phyloP scores from a whole-genome alignment of 2,888 invertebrate species.

The Hesperia comma region DNA sequence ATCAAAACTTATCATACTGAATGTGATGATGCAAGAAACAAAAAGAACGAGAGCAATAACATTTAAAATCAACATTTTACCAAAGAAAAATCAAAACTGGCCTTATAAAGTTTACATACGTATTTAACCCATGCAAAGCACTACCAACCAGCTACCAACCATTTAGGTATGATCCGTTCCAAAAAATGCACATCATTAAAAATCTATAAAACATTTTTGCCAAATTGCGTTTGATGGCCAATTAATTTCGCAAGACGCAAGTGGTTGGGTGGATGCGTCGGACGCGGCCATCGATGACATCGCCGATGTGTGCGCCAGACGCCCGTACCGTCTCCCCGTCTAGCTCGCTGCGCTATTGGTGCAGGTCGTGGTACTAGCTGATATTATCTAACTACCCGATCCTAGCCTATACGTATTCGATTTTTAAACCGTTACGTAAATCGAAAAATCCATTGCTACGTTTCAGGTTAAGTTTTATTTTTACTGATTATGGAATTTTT shows the following conservation, averaged over 20 bases:
- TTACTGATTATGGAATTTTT: too few relatives aligned
- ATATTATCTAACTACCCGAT: not conserved
- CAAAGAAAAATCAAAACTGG: too few relatives aligned
- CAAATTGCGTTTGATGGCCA: not conserved
- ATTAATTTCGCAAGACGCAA: constrained; percentile 5
- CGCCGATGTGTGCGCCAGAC: constrained; percentile 30
- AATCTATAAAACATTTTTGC: too few relatives aligned
- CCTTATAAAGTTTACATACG: too few relatives aligned
- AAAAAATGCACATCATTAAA: too few relatives aligned
- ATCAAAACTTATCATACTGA: too few relatives aligned
- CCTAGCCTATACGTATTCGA: not conserved
- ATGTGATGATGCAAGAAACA: too few relatives aligned
- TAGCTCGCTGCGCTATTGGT: not conserved
- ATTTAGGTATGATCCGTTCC: not conserved
- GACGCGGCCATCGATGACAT: not conserved
- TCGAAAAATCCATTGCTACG: not conserved
- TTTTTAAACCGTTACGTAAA: not conserved
- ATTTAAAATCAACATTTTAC: too few relatives aligned
- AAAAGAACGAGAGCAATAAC: too few relatives aligned
- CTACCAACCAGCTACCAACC: too few relatives aligned
- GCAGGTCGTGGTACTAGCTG: constrained; percentile 5
- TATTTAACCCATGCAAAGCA: too few relatives aligned
- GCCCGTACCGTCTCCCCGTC: constrained; percentile 3
- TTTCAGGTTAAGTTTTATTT: too few relatives aligned
- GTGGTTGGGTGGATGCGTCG: not conserved